Evolutionary conservation across 1,140 invertebrate species (phyloP), one percentile per base, ranked within the genome.

Genomic region (Polypedilum pembai): DNA sequence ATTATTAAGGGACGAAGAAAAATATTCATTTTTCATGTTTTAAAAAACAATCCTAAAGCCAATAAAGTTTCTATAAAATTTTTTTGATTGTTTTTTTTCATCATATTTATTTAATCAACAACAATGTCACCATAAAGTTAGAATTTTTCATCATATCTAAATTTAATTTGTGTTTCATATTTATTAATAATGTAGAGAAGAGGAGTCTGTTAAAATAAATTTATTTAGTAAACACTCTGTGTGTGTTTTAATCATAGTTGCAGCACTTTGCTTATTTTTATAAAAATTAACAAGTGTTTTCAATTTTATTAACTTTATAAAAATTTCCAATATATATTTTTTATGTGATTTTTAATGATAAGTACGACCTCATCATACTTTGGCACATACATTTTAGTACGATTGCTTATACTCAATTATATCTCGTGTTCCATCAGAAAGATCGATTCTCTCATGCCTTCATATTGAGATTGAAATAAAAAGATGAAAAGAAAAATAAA

Each of bases 1-100:
- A 56, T 56, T 56, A 56, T 56, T 56, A n/a, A n/a, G n/a, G n/a
- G 45, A 56, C 45, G 24, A 33, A 33, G 24, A 56, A n/a, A 56
- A 12, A 45, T 45, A 1, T 45, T 45, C 41, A 45, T 56, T 56
- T 56, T 56, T 56, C 24, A n/a, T 56, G 45, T 56, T n/a, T 12
- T 56, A 12, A 15, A 15, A 56, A 56, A 56, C 12, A n/a, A 56
- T 56, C n/a, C 45, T 56, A 56, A 56, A 56, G 12, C n/a, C 12
- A 56, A n/a, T 56, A n/a, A 56, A 56, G 12, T 56, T 56, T 56
- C n/a, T 56, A n/a, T 15, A 56, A 45, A 4, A 56, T 56, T 56
- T 45, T 45, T 56, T 56, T n/a, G 45, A 56, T 56, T 56, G 45
- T 56, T 56, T 56, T 56, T n/a, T 56, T 56, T 56, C 45, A 56